Percentiles rank a stretch among this genome's conserved stretches.
Conservation (phyloP, 2,888 invertebrate species). For the Diabrotica balteata region DNA sequence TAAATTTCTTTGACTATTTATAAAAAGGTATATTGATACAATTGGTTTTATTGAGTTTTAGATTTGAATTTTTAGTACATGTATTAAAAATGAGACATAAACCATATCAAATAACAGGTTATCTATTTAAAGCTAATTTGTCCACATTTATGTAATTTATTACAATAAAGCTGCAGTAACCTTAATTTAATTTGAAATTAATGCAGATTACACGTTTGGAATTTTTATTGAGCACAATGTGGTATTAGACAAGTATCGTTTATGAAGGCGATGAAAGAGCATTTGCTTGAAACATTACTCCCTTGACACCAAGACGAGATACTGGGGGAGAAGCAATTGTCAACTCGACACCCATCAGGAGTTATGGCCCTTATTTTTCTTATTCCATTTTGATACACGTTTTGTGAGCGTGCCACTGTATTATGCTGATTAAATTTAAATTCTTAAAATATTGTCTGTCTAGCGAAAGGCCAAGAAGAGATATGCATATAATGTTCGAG, state of each 20-base stretch:
- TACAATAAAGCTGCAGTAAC: too few species aligned
- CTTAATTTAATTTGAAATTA: too few species aligned
- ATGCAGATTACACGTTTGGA: too few species aligned
- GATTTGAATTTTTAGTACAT: too few species aligned
- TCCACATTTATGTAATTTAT: too few species aligned
- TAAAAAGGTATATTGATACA: too few species aligned
- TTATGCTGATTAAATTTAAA: conserved; percentile 56
- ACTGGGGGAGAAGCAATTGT: conserved; percentile 57
- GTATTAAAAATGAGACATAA: too few species aligned
- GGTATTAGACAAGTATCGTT: conserved; percentile 31
- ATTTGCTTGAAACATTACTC: conserved; percentile 56
- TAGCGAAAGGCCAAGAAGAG: conserved; percentile 31
- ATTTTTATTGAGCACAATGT: conserved; percentile 24
- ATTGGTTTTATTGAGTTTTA: too few species aligned
- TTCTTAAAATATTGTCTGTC: conserved; percentile 42
- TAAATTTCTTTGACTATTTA: too few species aligned
- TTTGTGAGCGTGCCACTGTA: conserved; percentile 48
- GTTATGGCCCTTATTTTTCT: conserved; percentile 59
- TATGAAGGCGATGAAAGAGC: conserved; percentile 32
- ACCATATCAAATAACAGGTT: too few species aligned
- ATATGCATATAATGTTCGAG: conserved; percentile 33
- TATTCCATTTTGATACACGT: conserved; percentile 52
- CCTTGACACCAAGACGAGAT: conserved; percentile 49
- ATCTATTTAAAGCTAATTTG: too few species aligned
- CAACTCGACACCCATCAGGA: conserved; percentile 59